Evolutionary conservation across 2,113 vertebrate genomes (phyloP), one percentile per base, ranked within the genome.

Genomic region (Pycnonotus jocosus): DNA sequence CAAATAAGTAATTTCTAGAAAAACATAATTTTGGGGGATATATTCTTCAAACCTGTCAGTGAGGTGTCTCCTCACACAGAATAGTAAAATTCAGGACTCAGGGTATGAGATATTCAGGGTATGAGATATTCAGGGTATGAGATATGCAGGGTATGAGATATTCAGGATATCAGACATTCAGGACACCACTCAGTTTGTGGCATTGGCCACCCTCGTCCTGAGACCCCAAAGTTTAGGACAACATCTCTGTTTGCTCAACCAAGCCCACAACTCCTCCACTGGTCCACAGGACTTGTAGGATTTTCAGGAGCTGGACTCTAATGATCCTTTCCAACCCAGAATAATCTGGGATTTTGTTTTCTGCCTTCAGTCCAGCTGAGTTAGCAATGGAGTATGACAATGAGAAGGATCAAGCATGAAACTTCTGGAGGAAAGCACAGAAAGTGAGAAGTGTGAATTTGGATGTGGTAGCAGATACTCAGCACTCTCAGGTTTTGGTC

Each of bases 401-500:
- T 7, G 33, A 60, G 71, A 87, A 76, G 25, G n/a, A 44, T 50
- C 61, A 65, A 56, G 33, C 25, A 35, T 30, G 47, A 85, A 84
- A 73, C 28, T 48, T 44, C 35, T 18, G 45, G 51, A 66, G 44
- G 22, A 82, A 62, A 65, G 47, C 37, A 57, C 1, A 86, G 57
- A 65, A 71, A 62, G 0, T 6, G 80, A 76, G 70, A 89, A 71
- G 40, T n/a, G 57, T 61, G 91, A 87, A 65, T 79, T 50, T 4
- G 4, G 89, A 84, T 68, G 69, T 28, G 35, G 78, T 58, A 85
- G 81, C 54, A 96, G 70, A 54, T 51, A 72, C 15, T 91, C 70
- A 81, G 19, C 18, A 27, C 45, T 65, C 79, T 25, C 33, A 60
- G 66, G 42, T 44, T 95, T 88, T 35, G n/a, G 58, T 37, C 82